Evolutionary conservation across 2,797 vertebrate genomes (phyloP).

Genomic region (Tamandua tetradactyla): DNA sequence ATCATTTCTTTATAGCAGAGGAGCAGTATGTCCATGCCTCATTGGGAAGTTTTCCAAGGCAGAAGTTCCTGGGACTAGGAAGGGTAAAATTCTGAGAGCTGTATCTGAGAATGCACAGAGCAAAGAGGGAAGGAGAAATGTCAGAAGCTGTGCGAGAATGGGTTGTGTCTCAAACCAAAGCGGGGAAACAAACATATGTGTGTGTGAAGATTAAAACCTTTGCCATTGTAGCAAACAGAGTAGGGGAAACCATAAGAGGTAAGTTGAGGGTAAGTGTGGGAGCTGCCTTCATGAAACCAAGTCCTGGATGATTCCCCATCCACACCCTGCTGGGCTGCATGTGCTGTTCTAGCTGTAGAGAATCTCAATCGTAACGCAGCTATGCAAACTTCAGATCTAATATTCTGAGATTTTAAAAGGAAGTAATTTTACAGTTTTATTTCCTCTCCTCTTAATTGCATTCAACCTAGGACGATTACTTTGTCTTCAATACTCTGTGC

Average conservation of each 20-base stretch:
- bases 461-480: not conserved
- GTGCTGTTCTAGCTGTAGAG: not conserved
- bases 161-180: not conserved
- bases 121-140: not conserved
- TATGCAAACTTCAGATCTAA: not conserved
- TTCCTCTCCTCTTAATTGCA: not conserved
- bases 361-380: not conserved
- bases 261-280: not conserved
- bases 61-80: not conserved
- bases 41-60: not conserved
- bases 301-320: not conserved
- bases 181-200: not conserved
- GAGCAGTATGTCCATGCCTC: not conserved
- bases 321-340: not conserved
- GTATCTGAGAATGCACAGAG: not conserved
- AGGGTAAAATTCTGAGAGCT: not conserved
- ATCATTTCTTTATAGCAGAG: not conserved
- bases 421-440: not conserved
- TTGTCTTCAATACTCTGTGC: not conserved
- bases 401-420: not conserved
- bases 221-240: not conserved
- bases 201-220: not conserved
- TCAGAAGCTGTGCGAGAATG: not conserved
- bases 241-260: not conserved
- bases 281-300: not conserved